Base-by-base conservation (phyloP, 2,113 vertebrate species). In the Saccopteryx bilineata region DNA sequence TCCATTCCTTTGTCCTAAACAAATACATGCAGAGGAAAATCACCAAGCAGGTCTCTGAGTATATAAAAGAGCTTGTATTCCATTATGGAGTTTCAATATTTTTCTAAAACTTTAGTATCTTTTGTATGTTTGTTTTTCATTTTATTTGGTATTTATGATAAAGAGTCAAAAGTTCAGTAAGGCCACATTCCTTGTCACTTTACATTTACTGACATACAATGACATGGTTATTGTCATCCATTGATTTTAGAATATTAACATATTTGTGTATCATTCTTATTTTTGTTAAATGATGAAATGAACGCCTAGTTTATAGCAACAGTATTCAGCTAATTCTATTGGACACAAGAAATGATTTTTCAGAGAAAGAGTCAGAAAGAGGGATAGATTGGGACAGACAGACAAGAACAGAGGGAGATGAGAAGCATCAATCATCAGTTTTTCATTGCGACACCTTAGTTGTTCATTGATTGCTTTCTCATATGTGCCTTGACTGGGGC, bases 1-100 rank as follows among this genome's bases (percentile, higher is more conserved):
- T 87, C 52, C 48, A 12, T 75, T 85, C 52, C 46, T 82, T 82
- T 95, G 71, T 60, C 74, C n/a, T 93, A 60, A 78, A 87, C 74
- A 94, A 93, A 89, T 72, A 54, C 7, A 33, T 9, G 39, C n/a
- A 80, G 39, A 89, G 12, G 24, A 24, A 94, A 93, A 90, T n/a
- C 5, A 61, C 39, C 61, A 48, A 61, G 31, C 17, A 85, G 76
- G 68, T 92, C 28, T 24, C 50, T 75, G 17, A 10, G 3, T 60
- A 15, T 96, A 7, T 60, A 71, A 86, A 92, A 61, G 12, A n/a
- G 28, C 39, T 94, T 78, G 66, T 90, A 61, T 90, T 63, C 54
- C 12, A 52, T 46, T 71, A 63, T 23, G 24, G 46, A 86, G 24
- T 17, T 54, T 90, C 9, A 81, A 18, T 46, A 15, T 91, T 91